Evolutionary conservation across 2,888 invertebrate species (phyloP).

Genomic region (Mesorhabditis spiculigera): DNA sequence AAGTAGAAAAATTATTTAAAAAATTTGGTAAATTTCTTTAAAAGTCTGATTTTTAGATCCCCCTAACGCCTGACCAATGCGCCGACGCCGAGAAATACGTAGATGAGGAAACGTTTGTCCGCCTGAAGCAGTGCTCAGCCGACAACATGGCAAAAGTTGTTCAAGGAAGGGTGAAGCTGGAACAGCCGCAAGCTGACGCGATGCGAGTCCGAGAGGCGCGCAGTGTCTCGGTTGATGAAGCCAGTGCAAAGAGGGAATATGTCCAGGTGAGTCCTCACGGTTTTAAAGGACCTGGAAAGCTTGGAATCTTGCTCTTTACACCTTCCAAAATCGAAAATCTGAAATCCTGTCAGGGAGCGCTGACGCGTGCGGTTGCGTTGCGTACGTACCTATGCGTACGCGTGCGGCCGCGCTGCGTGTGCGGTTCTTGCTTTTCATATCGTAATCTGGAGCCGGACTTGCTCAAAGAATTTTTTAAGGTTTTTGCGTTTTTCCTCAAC

Average conservation of each 20-base stretch:
- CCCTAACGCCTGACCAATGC: slow-evolving; percentile 42
- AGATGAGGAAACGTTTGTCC: slow-evolving; percentile 40
- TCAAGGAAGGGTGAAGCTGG: slow-evolving; percentile 22
- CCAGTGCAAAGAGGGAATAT: slow-evolving; percentile 22
- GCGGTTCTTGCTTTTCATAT: no score
- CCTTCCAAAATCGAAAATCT: no score
- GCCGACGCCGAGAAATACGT: slow-evolving; percentile 40
- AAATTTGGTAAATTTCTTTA: background rate
- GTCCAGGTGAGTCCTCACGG: slow-evolving; percentile 19
- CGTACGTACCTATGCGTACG: no score
- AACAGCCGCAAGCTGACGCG: background rate
- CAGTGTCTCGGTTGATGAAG: slow-evolving; percentile 32
- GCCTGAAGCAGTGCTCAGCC: slow-evolving; percentile 43
- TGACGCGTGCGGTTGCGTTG: no score
- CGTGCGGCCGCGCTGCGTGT: no score
- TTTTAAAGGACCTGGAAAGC: no score
- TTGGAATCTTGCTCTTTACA: no score
- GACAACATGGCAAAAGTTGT: slow-evolving; percentile 48
- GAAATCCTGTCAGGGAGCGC: no score
- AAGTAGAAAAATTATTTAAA: no score
- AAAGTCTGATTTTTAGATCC: slow-evolving; percentile 12
- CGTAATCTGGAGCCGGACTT: no score
- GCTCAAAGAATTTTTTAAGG: no score
- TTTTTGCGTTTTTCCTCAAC: no score
- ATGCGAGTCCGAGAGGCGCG: slow-evolving; percentile 17